Evolutionary conservation across 2,113 vertebrate genomes (phyloP).

Genomic region (Callocephalon fimbriatum): DNA sequence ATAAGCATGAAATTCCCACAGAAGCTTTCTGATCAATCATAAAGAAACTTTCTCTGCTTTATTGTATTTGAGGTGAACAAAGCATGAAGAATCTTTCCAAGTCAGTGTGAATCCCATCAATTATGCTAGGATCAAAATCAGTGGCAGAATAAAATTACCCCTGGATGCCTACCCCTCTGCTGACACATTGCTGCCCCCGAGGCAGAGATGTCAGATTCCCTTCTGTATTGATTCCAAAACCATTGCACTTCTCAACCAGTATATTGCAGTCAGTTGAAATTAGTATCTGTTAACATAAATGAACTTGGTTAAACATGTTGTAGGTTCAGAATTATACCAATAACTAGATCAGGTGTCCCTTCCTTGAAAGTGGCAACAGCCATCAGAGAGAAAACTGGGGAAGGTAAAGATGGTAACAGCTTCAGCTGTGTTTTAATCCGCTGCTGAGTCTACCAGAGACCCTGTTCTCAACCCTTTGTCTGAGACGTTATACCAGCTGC

Average conservation of each 20-base stretch:
- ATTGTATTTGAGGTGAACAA: neutral
- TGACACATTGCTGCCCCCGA: neutral
- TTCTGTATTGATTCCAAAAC: neutral
- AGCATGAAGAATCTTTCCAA: neutral
- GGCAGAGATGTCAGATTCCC: conserved; percentile 12
- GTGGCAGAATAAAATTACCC: neutral
- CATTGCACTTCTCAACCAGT: neutral
- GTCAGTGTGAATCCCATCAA: neutral
- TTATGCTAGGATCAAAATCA: neutral
- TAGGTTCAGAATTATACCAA: neutral
- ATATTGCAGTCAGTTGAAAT: conserved; percentile 26
- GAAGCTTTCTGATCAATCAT: neutral
- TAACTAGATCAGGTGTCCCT: neutral
- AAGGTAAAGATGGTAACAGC: neutral
- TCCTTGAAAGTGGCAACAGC: neutral
- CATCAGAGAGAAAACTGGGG: neutral
- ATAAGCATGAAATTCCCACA: neutral
- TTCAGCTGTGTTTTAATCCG: neutral
- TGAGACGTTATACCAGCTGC: neutral
- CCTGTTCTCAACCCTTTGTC: neutral
- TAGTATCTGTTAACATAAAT: neutral
- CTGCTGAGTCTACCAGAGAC: neutral
- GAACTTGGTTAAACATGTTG: neutral
- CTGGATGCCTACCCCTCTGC: neutral
- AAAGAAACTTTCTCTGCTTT: neutral